Conservation (phyloP, 2,113 vertebrate species). For the Apteryx owenii region DNA sequence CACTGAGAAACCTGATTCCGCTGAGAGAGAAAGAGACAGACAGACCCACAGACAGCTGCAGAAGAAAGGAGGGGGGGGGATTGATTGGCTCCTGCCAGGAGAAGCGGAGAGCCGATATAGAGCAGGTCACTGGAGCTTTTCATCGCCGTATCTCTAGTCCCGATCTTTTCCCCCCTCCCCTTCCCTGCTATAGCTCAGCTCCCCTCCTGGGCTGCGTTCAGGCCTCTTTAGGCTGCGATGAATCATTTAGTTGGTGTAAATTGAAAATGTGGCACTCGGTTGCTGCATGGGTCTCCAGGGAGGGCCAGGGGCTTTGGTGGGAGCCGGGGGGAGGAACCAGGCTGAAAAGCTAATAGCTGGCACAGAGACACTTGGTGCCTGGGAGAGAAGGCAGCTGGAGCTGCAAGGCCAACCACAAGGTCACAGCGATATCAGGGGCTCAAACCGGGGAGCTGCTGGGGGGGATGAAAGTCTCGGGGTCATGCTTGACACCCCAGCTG, state of each 20-base stretch:
- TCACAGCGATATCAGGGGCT: neutral
- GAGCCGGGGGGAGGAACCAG: neutral
- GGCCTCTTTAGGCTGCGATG: conserved; percentile 55
- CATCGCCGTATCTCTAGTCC: neutral
- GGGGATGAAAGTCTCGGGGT: neutral
- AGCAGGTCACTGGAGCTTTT: conserved; percentile 21
- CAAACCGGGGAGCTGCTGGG: accelerated
- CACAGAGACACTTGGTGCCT: conserved; percentile 51
- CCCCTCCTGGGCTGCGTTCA: conserved; percentile 43
- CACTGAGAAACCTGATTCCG: conserved; percentile 77
- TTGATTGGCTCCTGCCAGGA: conserved; percentile 6
- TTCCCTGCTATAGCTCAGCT: neutral
- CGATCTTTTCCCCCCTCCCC: neutral
- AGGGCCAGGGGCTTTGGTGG: neutral
- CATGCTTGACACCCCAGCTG: neutral
- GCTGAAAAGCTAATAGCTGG: conserved; percentile 67
- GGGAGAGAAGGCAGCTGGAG: conserved; percentile 71
- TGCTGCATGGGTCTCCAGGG: conserved; percentile 66
- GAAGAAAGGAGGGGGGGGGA: neutral
- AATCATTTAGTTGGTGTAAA: conserved; percentile 85
- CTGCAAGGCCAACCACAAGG: conserved; percentile 33
- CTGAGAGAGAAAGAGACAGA: conserved; percentile 50
- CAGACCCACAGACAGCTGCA: conserved; percentile 60
- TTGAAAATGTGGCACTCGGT: conserved; percentile 80
- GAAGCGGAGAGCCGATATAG: neutral